These are phyloP conservation scores for Aptenodytes forsteri DNA, from an alignment of 2,113 vertebrate species.

Conservation along the genomic window DNA sequence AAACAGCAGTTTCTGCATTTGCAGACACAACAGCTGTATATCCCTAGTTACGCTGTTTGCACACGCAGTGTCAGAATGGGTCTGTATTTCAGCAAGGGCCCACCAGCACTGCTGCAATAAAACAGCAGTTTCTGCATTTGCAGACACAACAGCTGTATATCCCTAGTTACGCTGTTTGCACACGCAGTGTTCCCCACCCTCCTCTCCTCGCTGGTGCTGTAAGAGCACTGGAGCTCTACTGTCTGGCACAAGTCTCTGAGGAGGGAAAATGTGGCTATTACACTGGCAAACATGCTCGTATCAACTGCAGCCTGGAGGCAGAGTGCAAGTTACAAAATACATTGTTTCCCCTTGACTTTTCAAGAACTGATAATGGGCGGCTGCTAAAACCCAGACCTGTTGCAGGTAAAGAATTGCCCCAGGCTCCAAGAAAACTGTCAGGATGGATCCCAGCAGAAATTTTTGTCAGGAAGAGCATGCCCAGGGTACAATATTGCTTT, in stretches of 20 bases:
- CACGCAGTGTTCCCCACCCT: background rate
- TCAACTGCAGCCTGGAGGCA: background rate
- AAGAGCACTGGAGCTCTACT: background rate
- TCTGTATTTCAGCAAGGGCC: background rate
- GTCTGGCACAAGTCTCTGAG: background rate
- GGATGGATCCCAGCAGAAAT: background rate
- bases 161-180: background rate
- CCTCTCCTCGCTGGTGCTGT: rapidly evolving
- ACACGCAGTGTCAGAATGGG: background rate
- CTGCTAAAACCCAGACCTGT: background rate
- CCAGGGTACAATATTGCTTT: background rate
- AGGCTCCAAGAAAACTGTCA: background rate
- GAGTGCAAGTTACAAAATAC: background rate
- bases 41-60: background rate
- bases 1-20: background rate
- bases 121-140: background rate
- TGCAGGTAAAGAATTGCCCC: background rate
- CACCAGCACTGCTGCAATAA: background rate
- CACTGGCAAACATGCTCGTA: background rate
- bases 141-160: background rate
- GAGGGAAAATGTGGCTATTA: background rate
- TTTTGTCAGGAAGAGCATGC: background rate
- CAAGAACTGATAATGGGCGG: rapidly evolving
- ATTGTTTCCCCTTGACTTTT: background rate
- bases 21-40: background rate